Evolutionary conservation across 2,113 vertebrate species (phyloP), one percentile per base, ranked within the genome.

Genomic region (Mixornis gularis): DNA sequence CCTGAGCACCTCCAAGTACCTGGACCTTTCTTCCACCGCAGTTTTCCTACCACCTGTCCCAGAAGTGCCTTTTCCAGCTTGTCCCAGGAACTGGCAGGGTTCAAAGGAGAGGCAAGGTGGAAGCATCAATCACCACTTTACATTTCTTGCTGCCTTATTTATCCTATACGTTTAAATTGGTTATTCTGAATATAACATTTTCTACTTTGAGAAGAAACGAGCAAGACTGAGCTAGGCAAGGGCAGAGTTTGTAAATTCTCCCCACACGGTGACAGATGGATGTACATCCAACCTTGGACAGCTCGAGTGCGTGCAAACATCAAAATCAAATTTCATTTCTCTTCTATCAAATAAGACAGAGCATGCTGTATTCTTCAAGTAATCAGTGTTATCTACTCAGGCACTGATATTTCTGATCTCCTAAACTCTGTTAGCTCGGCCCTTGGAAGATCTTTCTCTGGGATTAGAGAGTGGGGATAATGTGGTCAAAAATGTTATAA

Each of bases 241-340:
- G 7, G 18, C 17, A 56, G 73, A 72, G 66, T 76, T 94, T 51
- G 34, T 53, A 71, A 82, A 87, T 32, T 69, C 21, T 84, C 44
- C 34, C 30, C 58, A 32, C 20, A 17, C 7, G 1, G 43, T 83
- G 79, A 92, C 52, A 80, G 85, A 65, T 65, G 24, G 85, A 90
- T 63, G 46, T 19, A 43, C 43, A 52, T 52, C 63, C 55, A 44
- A 30, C 55, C 68, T 79, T 0, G 0, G 70, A 48, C 64, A 82
- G 65, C 79, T 27, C 0, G 0, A 90, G 48, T 12, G 24, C 44
- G 10, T 27, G 68, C 78, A 95, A 82, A 82, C 90, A 71, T 60
- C 81, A 90, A 92, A 95, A 87, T 89, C 78, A 85, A 91, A 95
- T 94, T 87, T 69, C 41, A 77, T 93, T 91, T 89, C 29, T 89